Base-by-base conservation (phyloP, 2,113 vertebrate species). In the Odocoileus virginianus region DNA sequence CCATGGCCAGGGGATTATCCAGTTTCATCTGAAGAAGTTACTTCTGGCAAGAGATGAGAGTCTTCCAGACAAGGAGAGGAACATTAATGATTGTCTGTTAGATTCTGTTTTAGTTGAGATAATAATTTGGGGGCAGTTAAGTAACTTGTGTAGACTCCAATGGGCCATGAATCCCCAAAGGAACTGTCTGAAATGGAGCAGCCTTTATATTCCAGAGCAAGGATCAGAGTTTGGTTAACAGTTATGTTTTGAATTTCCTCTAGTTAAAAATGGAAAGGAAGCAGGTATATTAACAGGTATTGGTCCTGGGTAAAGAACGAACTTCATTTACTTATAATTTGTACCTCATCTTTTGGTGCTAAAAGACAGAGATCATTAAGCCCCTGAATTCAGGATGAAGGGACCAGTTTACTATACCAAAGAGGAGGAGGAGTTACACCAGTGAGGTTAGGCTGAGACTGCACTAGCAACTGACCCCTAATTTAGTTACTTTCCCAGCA, bases 81-180 rank as follows among this genome's bases (percentile, higher is more conserved):
- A 85, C 91, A 97, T 94, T 89, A 96, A 97, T 40, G 60, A 78
- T 23, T 91, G 92, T 87, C 92, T 91, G 74, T 96, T 93, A 97
- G 82, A 96, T 61, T 90, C 58, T 96, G 43, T 93, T 94, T 97
- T 97, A 91, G 85, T 97, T 86, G 89, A 95, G 95, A 94, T 95
- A 96, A 94, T 97, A 94, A 95, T 83, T 91, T 96, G 5, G 78
- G 76, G 71, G 50, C 91, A 97, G 95, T 98, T 97, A 95, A 97
- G 78, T 91, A 97, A 97, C 97, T 91, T 94, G 78, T 40, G 55
- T 94, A 36, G 78, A 87, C 45, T 67, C n/a, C 91, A 97, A 60
- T 79, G 83, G 87, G 33, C 47, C 21, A 28, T 94, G 78, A 94
- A 94, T 93, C 60, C 89, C 52, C 21, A 93, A 45, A 87, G 61